Evolutionary conservation across 2,113 vertebrate genomes (phyloP), one percentile per base, ranked within the genome.

Genomic region (Meles meles): DNA sequence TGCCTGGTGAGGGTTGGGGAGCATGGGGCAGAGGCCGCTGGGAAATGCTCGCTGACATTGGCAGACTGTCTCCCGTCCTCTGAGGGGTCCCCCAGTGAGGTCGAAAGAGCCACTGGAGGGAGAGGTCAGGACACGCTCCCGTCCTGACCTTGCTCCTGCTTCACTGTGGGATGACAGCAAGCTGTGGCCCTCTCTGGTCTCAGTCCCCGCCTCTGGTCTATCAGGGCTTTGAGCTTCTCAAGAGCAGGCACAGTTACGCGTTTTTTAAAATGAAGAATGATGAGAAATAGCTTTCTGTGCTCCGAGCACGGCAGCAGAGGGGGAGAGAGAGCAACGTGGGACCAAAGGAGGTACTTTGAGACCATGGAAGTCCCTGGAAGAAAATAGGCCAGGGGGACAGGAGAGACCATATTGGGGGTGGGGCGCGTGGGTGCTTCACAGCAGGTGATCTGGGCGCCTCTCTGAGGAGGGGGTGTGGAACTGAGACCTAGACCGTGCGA

Each of bases 381-480:
- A 65, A 72, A 52, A 88, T 44, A 44, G 79, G 25, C 13, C 13
- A 34, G 3, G 14, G 55, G 49, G 17, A 4, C 31, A 20, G 52
- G 39, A 6, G 3, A 4, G n/a, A 21, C 12, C 6, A 6, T 13
- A 74, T 25, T 25, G 23, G 7, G 20, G 14, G 10, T 6, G 15
- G 59, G 44, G 34, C 6, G 13, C 0, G 0, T 7, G 61, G 65
- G 3, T 9, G 18, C 13, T 20, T 65, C 7, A 12, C 11, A 2
- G 13, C 1, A 5, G 61, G 42, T 12, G 57, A 7, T 74, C 79
- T 4, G n/a, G 37, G 44, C 1, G 2, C 29, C 37, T 65, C 39
- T 76, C 27, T 13, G 59, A 39, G 74, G 80, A 52, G 18, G 7
- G 42, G 49, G 4, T 42, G 47, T 55, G 44, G 57, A 74, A 39